phyloP scores from a whole-genome alignment of 1,140 invertebrate species.

The Temnothorax nylanderi region DNA sequence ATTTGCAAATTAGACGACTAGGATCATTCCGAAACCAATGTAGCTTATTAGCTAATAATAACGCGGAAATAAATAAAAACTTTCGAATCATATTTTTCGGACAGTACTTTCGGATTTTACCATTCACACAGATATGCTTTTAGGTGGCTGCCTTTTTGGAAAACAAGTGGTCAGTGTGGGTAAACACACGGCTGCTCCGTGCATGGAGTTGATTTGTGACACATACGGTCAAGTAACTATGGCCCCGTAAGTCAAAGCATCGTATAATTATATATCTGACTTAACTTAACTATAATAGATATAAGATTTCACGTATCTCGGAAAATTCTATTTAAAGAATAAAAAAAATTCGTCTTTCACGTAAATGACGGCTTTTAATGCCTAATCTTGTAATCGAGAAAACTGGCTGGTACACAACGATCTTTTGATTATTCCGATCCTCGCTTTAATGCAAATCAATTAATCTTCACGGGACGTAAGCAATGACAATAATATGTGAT shows the following conservation, averaged over 20 bases:
- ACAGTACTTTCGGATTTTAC: background rate
- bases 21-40: too few relatives aligned
- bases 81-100: background rate
- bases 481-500: too few relatives aligned
- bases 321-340: too few relatives aligned
- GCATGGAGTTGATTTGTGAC: background rate
- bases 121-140: background rate
- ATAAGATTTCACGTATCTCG: too few relatives aligned
- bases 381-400: too few relatives aligned
- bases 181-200: background rate
- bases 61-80: background rate
- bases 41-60: background rate
- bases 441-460: background rate
- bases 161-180: background rate
- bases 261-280: background rate
- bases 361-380: too few relatives aligned
- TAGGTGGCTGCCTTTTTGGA: background rate
- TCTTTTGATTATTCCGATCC: background rate
- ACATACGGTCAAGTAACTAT: background rate
- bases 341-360: too few relatives aligned
- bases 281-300: background rate
- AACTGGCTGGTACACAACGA: background rate
- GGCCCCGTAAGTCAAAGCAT: constrained; percentile 30
- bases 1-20: background rate
- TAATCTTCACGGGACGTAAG: too few relatives aligned